Evolutionary conservation across 2,113 vertebrate species (phyloP).

Genomic region (Carassius carassius): DNA sequence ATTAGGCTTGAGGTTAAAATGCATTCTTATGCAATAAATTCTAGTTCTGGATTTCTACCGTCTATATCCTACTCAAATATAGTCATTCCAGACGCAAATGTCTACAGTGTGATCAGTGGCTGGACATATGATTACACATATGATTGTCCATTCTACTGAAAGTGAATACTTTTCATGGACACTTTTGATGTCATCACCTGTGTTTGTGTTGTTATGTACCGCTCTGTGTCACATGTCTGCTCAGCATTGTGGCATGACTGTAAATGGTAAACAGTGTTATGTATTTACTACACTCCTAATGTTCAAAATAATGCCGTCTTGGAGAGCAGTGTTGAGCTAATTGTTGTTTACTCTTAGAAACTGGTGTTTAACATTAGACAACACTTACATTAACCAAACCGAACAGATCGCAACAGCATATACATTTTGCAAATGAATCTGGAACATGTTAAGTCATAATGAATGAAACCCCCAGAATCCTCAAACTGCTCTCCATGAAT

Average conservation of each 20-base stretch:
- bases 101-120: not conserved
- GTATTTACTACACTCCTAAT: not conserved
- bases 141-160: not conserved
- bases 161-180: not conserved
- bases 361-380: not conserved
- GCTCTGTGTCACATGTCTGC: not conserved
- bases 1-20: too few relatives aligned
- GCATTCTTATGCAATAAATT: too few relatives aligned
- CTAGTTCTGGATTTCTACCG: too few relatives aligned
- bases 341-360: not conserved
- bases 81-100: too few relatives aligned
- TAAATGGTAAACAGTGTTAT: not conserved
- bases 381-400: not conserved
- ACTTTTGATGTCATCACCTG: not conserved
- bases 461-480: not conserved
- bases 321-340: not conserved
- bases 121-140: not conserved
- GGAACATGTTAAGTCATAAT: not conserved
- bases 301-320: not conserved
- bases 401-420: not conserved
- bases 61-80: too few relatives aligned
- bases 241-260: not conserved
- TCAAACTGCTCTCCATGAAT: slow-evolving; percentile 1
- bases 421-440: not conserved
- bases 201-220: not conserved